Conservation (phyloP, 2,113 vertebrate species). For the Thamnaconus septentrionalis region DNA sequence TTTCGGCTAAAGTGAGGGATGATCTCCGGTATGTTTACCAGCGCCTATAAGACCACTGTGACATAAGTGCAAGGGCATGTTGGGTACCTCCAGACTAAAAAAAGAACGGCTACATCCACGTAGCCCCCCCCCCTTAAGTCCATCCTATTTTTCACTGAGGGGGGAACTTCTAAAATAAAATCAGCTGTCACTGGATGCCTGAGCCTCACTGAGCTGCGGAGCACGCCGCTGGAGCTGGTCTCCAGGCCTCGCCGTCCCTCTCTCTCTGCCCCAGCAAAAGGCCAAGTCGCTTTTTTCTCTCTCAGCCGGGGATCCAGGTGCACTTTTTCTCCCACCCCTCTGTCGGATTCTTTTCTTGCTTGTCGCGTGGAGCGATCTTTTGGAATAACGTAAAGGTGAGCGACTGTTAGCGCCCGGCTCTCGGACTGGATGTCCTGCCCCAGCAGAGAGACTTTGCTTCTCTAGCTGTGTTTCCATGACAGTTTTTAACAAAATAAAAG, state of each 20-base stretch:
- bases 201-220: constrained; percentile 64
- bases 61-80: constrained; percentile 77
- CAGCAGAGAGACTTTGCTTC: no score
- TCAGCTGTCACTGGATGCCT: constrained; percentile 78
- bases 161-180: constrained; percentile 83
- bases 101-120: constrained; percentile 66
- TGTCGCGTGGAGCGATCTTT: neutral
- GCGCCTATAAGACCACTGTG: constrained; percentile 54
- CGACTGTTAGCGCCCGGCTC: no score
- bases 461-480: no score
- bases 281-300: neutral
- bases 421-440: no score
- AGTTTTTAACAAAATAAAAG: no score
- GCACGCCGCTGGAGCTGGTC: constrained; percentile 83
- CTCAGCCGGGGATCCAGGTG: neutral
- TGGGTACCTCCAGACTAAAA: constrained; percentile 83
- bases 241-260: constrained; percentile 77
- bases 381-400: constrained; percentile 50
- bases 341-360: constrained; percentile 49
- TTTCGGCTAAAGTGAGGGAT: no score
- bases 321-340: constrained; percentile 1
- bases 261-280: constrained; percentile 34
- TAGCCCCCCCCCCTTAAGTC: constrained; percentile 40
- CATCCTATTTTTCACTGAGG: constrained; percentile 60
- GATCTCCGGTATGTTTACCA: constrained; percentile 26